Evolutionary conservation across 2,113 vertebrate species (phyloP), one percentile per base, ranked within the genome.

Genomic region (Ibidorhyncha struthersii): DNA sequence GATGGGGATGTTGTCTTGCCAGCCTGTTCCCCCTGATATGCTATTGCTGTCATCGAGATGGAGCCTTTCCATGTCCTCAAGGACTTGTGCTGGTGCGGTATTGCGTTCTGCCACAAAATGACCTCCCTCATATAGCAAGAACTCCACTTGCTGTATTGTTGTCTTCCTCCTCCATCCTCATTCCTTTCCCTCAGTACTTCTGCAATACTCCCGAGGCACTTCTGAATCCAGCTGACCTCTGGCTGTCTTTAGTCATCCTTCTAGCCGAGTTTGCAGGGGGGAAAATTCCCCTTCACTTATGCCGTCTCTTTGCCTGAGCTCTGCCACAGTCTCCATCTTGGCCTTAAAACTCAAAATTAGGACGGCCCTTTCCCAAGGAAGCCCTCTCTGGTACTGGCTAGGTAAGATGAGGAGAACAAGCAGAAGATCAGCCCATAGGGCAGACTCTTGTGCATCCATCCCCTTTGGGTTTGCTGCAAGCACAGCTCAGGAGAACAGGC

Each of bases 201-300:
- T 49, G n/a, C 86, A 72, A 49, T 45, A 72, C 50, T 94, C 82
- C 30, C 2, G 19, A 93, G 91, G 78, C 62, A 70, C n/a, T 86
- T 84, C 66, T 43, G 77, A 87, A 80, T 82, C 81, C 45, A 58
- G 49, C 23, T 85, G 91, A 95, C 45, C 62, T 49, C 84, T 81
- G 77, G 18, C 56, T 91, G 52, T 69, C 72, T 92, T 79, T 76
- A 94, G 67, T 55, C 43, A 74, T 49, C 36, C 34, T 59, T 66
- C 69, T 62, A 91, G 66, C 70, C 49, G 49, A 73, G 70, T 76
- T 58, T 55, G 74, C n/a, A 65, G 61, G 0, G 4, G 62, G 56
- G 66, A 80, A 87, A 95, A 61, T 72, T 62, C 70, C 78, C 89
- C 58, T 85, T 82, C 22, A 34, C 16, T 77, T 30, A 23, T 3